Conservation (phyloP, 1,140 invertebrate genomes). For the Apocrypta bakeri region DNA sequence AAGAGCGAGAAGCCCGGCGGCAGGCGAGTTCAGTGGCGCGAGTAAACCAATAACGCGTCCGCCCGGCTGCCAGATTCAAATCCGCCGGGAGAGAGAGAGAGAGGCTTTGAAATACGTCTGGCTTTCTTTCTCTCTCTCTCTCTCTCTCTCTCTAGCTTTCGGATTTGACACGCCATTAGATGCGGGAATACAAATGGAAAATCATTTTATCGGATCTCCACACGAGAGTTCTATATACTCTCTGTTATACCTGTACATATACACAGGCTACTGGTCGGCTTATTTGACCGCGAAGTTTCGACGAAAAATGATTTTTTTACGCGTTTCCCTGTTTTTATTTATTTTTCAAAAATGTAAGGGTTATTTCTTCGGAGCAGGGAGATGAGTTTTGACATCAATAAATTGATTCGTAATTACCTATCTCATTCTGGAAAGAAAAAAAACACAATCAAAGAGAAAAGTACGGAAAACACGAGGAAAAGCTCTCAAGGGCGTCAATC, state of each 20-base stretch:
- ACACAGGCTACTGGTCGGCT: neutral
- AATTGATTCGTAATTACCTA: neutral
- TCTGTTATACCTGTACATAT: neutral
- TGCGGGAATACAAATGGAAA: slow-evolving; percentile 51
- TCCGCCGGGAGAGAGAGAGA: slow-evolving; percentile 65
- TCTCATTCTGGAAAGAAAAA: neutral
- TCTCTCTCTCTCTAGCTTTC: slow-evolving; percentile 56
- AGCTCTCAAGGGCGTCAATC: neutral
- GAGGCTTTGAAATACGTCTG: slow-evolving; percentile 30
- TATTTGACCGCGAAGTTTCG: neutral
- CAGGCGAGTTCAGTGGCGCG: slow-evolving; percentile 69
- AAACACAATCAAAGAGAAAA: neutral
- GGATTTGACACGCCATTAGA: slow-evolving; percentile 71
- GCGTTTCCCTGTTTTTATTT: too few species aligned
- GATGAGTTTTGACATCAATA: neutral
- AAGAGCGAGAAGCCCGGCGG: slow-evolving; percentile 56
- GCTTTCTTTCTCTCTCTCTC: slow-evolving; percentile 58
- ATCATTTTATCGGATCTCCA: slow-evolving; percentile 46
- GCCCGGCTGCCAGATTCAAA: slow-evolving; percentile 73
- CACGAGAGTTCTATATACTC: neutral
- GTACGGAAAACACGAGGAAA: neutral
- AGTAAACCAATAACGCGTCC: slow-evolving; percentile 74
- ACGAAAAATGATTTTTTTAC: neutral
- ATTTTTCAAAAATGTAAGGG: too few species aligned
- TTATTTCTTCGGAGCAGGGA: too few species aligned